Conservation (phyloP, 2,888 invertebrate genomes). For the Leptopterna dolabrata region DNA sequence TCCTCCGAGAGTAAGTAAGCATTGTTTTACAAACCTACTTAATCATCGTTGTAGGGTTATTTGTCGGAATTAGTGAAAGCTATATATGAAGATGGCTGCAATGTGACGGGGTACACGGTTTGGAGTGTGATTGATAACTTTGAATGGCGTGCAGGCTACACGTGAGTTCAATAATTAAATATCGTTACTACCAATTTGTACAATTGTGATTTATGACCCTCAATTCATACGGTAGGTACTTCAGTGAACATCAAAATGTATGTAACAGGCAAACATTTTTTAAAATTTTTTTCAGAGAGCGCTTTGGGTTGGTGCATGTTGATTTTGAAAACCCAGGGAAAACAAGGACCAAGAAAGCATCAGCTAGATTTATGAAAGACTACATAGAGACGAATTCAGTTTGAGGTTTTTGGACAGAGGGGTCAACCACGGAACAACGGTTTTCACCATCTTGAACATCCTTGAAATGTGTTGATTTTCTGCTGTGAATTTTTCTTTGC, state of each 20-base stretch:
- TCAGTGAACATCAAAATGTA: too few relatives aligned
- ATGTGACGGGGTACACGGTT: constrained; percentile 75
- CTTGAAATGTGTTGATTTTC: too few relatives aligned
- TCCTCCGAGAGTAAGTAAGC: too few relatives aligned
- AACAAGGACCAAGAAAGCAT: constrained; percentile 76
- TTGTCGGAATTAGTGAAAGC: constrained; percentile 69
- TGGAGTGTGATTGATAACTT: constrained; percentile 87
- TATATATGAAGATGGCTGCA: constrained; percentile 70
- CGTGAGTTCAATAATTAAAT: constrained; percentile 70
- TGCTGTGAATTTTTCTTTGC: too few relatives aligned
- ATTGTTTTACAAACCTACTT: too few relatives aligned
- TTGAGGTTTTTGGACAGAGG: too few relatives aligned
- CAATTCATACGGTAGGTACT: too few relatives aligned
- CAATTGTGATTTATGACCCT: too few relatives aligned
- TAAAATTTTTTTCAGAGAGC: constrained; percentile 71
- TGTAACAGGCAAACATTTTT: background rate
- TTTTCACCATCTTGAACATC: too few relatives aligned
- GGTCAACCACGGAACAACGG: too few relatives aligned
- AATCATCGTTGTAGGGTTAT: constrained; percentile 66
- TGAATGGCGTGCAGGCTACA: constrained; percentile 82
- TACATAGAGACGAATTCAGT: constrained; percentile 68
- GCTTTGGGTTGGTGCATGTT: constrained; percentile 79
- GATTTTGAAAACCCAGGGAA: constrained; percentile 77
- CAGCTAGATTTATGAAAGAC: constrained; percentile 72
- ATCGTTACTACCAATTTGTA: too few relatives aligned